Conservation (phyloP, 2,113 vertebrate genomes). For the Rhea americana region DNA sequence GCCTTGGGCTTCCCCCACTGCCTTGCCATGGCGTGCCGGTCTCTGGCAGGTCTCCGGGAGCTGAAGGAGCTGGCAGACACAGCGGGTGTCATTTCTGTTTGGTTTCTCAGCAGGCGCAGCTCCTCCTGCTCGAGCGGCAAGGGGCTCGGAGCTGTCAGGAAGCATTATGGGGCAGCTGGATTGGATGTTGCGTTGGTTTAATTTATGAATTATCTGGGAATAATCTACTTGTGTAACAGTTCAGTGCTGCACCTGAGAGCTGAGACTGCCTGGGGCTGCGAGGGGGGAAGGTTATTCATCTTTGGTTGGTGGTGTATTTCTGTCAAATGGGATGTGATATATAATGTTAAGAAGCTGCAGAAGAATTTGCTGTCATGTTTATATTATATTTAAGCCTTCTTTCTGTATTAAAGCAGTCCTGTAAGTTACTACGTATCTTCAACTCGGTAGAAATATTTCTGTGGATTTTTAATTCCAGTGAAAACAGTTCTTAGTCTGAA, state of each 20-base stretch:
- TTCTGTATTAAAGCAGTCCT: neutral
- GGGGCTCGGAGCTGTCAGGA: neutral
- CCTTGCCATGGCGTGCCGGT: neutral
- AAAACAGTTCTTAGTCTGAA: neutral
- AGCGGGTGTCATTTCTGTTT: neutral
- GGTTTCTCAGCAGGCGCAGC: neutral
- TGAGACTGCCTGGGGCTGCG: neutral
- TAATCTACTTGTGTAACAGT: neutral
- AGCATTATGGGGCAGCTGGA: neutral
- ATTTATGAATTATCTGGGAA: slow-evolving; percentile 13
- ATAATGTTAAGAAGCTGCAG: neutral
- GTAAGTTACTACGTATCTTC: neutral
- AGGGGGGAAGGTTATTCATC: neutral
- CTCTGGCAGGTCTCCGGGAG: neutral
- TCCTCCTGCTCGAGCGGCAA: neutral
- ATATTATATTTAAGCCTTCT: neutral
- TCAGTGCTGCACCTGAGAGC: neutral
- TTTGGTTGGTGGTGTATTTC: neutral
- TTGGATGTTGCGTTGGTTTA: neutral
- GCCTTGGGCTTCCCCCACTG: neutral
- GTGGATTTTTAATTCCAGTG: neutral
- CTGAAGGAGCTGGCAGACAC: neutral
- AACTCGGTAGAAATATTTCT: neutral
- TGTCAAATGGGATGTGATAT: neutral
- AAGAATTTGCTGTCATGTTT: neutral